Conservation (phyloP, 2,113 vertebrate species). For the Ciconia maguari region DNA sequence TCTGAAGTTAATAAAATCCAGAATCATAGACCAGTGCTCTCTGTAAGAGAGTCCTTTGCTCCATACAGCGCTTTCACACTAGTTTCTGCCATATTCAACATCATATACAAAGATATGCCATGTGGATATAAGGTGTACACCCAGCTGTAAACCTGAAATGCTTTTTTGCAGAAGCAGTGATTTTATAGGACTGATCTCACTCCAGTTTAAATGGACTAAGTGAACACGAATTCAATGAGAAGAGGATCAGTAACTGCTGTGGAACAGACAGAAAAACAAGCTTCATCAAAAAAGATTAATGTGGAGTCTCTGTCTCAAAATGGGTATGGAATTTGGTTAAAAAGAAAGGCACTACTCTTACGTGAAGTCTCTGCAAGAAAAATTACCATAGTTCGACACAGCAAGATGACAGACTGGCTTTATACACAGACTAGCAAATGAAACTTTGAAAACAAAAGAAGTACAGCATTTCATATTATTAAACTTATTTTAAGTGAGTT, state of each 20-base stretch:
- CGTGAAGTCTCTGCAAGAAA: neutral
- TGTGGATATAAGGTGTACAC: neutral
- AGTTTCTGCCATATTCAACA: neutral
- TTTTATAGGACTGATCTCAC: neutral
- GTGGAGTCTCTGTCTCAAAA: neutral
- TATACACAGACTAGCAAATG: neutral
- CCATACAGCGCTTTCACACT: neutral
- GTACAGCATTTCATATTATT: neutral
- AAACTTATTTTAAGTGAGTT: neutral
- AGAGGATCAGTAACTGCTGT: neutral
- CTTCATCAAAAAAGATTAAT: neutral
- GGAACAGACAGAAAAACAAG: neutral
- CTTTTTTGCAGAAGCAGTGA: neutral
- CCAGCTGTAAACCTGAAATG: neutral
- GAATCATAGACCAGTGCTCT: neutral
- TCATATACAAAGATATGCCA: neutral
- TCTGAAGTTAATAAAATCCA: neutral
- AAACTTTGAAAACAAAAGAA: slow-evolving; percentile 2
- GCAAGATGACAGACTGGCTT: neutral
- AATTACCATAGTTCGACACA: neutral
- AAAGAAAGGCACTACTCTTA: neutral
- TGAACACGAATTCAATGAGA: neutral
- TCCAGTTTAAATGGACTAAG: neutral
- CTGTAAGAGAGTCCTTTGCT: neutral
- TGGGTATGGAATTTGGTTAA: neutral